Evolutionary conservation across 2,888 invertebrate species (phyloP), one percentile per base, ranked within the genome.

Genomic region (Stenodera caucasica): DNA sequence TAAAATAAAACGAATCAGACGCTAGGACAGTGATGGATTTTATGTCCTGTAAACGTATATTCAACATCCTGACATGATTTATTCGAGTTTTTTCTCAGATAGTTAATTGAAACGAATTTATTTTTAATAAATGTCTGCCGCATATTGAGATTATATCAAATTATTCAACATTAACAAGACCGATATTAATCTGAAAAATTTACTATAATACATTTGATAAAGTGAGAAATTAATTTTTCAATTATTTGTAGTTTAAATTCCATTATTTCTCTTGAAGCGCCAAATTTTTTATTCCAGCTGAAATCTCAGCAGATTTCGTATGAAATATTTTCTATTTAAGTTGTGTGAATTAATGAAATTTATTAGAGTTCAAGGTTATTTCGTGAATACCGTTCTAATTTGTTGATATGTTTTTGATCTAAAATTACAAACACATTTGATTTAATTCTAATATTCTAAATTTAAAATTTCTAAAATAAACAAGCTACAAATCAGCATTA

Each of bases 11-110:
- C 3, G 26, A 26, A 4, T 4, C 26, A 26, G 3, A 26, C n/a
- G 5, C 26, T 26, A 26, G 37, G 49, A 56, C 56, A 60, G 49
- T 60, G 56, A 60, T 56, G 32, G 53, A 60, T 60, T 56, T 52
- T 55, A 37, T 30, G 54, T 40, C 37, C 49, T 54, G 49, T 53
- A 53, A 58, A 55, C 58, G 54, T 58, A 32, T 45, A 45, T 45
- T 33, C 52, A 23, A 53, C 40, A 35, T 32, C n/a, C 11, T 11
- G 33, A 56, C 29, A 53, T 55, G 60, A 60, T 60, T 60, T 60
- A 60, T 56, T 49, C 26, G 9, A n/a, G 45, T 60, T 55, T 45
- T 49, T 30, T 56, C 49, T 32, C 33, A 50, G 32, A 52, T 49
- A 52, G 55, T 40, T 60, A 60, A 60, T 60, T 56, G 56, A 53